Base-by-base conservation (phyloP, 2,888 invertebrate species). In the Philaethria dido region DNA sequence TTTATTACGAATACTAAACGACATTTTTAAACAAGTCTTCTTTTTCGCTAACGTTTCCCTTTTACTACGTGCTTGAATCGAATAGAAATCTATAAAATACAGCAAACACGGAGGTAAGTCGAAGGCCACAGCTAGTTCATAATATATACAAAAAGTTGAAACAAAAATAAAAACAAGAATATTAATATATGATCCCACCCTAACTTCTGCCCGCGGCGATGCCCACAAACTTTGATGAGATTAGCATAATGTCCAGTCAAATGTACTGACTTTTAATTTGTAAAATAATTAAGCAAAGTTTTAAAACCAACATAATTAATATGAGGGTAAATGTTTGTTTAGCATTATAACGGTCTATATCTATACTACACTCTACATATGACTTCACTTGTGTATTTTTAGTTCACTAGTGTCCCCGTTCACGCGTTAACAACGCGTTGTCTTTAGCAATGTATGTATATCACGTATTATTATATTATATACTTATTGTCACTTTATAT, bases 241-340 rank as follows among this genome's bases (percentile, higher is more conserved):
- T 66, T 69, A 62, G n/a, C 69, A 69, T 66, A 69, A 39, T 42
- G 54, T 45, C 45, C 60, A 47, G 59, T 54, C 66, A 39, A 54
- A 69, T 66, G 47, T 62, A 16, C 45, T 62, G 59, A 59, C 62
- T 45, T 62, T 66, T 66, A 59, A 69, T 66, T 59, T 16, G 39
- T 39, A 52, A 68, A 68, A 66, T 61, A 55, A 69, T 66, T 68
- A 63, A 66, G 42, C 39, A 25, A 71, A 66, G 52, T 71, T 69
- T 57, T 66, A 67, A 67, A 64, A 69, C 60, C 64, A 71, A 60
- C 70, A 70, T 68, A 52, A 62, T 66, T 65, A 62, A 44, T 62
- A 57, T 48, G 57, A n/a, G 47, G 20, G 45, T 22, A 57, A 57
- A 42, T 42, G 42, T 57, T 57, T 57, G 42, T 57, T 39, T 25